Evolutionary conservation across 2,113 vertebrate genomes (phyloP), one percentile per base, ranked within the genome.

Genomic region (Heteronetta atricapilla): DNA sequence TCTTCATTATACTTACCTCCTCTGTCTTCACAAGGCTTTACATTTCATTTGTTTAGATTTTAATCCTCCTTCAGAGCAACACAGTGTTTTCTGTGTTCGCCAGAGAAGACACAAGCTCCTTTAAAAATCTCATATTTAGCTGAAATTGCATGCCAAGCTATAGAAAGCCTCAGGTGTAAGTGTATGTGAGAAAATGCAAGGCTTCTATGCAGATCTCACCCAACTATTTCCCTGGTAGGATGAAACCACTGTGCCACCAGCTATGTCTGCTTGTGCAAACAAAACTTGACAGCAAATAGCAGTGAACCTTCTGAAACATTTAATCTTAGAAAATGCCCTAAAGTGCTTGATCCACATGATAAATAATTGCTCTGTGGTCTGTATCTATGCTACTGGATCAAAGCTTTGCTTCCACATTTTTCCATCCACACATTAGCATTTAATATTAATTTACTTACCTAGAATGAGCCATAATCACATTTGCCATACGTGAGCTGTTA

Each of bases 221-320:
- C 2, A 4, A 62, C 7, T 44, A 79, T 66, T 72, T 82, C 70
- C 66, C 33, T 44, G 53, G 26, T 26, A 79, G 74, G 23, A 46
- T 50, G 85, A 69, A 33, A 40, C 12, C 18, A 18, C 31, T 55
- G n/a, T 46, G 28, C 36, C 58, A 89, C 28, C 4, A 14, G 46
- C 78, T 91, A 79, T 58, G 75, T 89, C 74, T 78, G 26, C 48
- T 79, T 69, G 34, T 46, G 62, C 66, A 92, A 69, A 75, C 22
- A 93, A 86, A 82, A 69, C 70, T 68, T 80, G 40, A 80, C 50
- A 94, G 56, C 38, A 84, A 84, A 88, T 40, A 93, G 23, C 58
- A 25, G 25, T 77, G 55, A 95, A 89, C 46, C n/a, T 89, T 77
- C 77, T 66, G 36, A 91, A 95, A 90, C 31, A 82, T 20, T 34